A percentile compares a stretch with the other conserved stretches of the same genome.
Conservation (phyloP, 2,113 vertebrate genomes). For the Sminthopsis crassicaudata region DNA sequence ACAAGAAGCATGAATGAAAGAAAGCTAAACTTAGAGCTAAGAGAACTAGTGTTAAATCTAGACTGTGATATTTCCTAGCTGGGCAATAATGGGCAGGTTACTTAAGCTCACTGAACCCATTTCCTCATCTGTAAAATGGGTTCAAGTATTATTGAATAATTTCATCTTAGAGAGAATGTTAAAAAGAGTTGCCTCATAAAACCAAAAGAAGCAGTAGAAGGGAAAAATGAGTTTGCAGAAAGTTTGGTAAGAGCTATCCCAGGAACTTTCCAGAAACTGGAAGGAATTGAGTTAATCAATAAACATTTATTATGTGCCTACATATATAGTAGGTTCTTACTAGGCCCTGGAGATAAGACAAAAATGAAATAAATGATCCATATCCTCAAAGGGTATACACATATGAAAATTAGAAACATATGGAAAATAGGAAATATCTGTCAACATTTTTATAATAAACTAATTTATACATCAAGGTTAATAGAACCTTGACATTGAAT, state of each 20-base stretch:
- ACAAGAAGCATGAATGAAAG: not conserved
- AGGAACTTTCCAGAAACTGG: not conserved
- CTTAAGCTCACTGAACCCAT: not conserved
- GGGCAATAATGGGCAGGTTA: not conserved
- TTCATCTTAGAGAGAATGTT: not conserved
- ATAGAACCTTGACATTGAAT: not conserved
- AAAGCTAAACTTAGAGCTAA: not conserved
- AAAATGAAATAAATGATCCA: not conserved
- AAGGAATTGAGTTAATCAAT: not conserved
- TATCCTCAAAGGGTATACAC: not conserved
- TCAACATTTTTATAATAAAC: not conserved
- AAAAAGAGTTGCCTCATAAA: not conserved
- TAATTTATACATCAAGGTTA: not conserved
- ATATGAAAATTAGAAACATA: not conserved
- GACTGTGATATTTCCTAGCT: not conserved
- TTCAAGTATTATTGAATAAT: not conserved
- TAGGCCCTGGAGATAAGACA: not conserved
- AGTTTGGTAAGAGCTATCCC: not conserved
- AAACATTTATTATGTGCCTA: not conserved
- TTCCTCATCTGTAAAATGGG: slow-evolving; percentile 1
- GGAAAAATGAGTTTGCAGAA: not conserved
- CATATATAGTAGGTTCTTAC: not conserved
- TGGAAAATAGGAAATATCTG: not conserved
- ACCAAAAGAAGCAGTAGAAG: not conserved
- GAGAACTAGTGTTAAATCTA: not conserved